Evolutionary conservation across 2,888 invertebrate genomes (phyloP), one percentile per base, ranked within the genome.

Genomic region (Thymelicus lineola): DNA sequence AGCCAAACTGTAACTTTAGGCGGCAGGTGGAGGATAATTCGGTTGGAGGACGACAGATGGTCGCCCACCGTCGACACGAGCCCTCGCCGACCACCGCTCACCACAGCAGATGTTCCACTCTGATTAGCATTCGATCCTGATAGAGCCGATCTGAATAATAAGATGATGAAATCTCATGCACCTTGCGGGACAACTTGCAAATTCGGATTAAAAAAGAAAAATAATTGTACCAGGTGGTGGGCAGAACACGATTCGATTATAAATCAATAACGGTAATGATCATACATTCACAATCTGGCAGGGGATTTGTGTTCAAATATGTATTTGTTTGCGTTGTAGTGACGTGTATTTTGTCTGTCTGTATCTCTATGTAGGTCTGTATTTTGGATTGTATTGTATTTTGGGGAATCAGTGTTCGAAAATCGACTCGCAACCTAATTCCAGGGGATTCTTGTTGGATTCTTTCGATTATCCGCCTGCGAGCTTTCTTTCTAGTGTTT

Each of bases 71-170:
- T 38, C 15, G 15, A 45, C 60, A 42, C 60, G 55, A 35, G 55
- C 28, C 55, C 55, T 28, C 35, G 7, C 35, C 36, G 10, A 10
- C 15, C 42, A 15, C 38, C 15, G 15, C 10, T 36, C 42, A 15
- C 38, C 60, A 20, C 45, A 60, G 60, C 60, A 45, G 60, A 45
- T 60, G 60, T 60, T 42, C 7, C 60, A 42, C 7, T n/a, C 55
- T 42, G 60, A 60, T 60, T 60, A 42, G 1, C 60, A 20, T 60
- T 42, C 42, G 60, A 45, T 60, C 14, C 60, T 60, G 20, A 5
- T 20, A 14, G 45, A 45, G 17, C 60, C 42, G 60, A 42, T 20
- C 2, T 45, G 20, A 42, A 20, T 45, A 60, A 55, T 55, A 55
- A 55, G 35, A 55, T 55, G 55, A 55, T 35, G 55, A 55, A 55